Percentiles rank a stretch among this genome's conserved stretches.
phyloP scores from a whole-genome alignment of 2,113 vertebrate species.

The Siphamia tubifer region DNA sequence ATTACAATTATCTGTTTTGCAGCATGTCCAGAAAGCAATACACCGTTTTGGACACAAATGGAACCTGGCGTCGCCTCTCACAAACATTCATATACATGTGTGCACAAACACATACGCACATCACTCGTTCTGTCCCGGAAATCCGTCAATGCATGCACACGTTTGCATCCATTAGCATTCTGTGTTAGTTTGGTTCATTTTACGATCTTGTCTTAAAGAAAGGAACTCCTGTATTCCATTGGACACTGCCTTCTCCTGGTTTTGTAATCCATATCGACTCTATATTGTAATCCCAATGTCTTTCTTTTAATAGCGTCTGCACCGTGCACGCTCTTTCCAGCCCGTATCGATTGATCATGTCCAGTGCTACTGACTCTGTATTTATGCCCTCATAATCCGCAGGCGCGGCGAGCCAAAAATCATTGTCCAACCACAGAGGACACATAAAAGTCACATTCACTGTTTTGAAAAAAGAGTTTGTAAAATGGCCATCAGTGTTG shows the following conservation, averaged over 20 bases:
- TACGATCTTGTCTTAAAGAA: conserved; percentile 28
- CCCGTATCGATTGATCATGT: conserved; percentile 65
- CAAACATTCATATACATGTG: conserved; percentile 49
- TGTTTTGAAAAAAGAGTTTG: conserved; percentile 30
- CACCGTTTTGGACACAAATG: conserved; percentile 20
- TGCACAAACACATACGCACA: conserved; percentile 11
- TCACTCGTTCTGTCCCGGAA: conserved; percentile 18
- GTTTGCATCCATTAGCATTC: conserved; percentile 24
- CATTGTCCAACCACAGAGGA: conserved; percentile 57
- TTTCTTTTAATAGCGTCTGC: conserved; percentile 57
- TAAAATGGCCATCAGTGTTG: conserved; percentile 20
- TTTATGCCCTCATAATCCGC: conserved; percentile 69
- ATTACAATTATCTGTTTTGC: not conserved
- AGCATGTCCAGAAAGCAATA: conserved; percentile 40
- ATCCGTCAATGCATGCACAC: conserved; percentile 37
- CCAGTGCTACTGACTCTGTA: conserved; percentile 46
- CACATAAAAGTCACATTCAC: conserved; percentile 67
- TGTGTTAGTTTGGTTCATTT: not conserved
- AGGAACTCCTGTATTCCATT: conserved; percentile 20
- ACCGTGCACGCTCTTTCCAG: conserved; percentile 29
- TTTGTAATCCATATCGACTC: conserved; percentile 71
- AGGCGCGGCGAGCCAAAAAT: conserved; percentile 50
- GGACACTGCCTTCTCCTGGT: conserved; percentile 1
- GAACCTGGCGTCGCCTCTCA: conserved; percentile 1
- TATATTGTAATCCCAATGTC: conserved; percentile 55